Evolutionary conservation across 2,888 invertebrate species (phyloP).

Genomic region (Lomographa bimaculata): DNA sequence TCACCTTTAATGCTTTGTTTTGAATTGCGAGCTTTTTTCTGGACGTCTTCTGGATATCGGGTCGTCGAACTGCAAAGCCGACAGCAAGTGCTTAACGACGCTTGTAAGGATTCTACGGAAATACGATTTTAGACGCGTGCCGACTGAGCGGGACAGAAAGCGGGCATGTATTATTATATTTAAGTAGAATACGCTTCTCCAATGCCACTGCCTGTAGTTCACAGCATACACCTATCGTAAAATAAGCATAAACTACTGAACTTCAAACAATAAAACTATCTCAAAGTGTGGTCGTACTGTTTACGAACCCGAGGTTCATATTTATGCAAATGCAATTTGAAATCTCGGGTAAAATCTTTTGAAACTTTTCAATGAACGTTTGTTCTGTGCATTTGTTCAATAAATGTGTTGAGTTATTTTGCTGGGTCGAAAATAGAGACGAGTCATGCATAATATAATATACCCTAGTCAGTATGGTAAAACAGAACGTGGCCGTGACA

Average conservation of each 20-base stretch:
- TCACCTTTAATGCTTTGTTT: conserved; percentile 56
- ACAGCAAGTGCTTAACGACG: conserved; percentile 77
- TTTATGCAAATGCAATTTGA: conserved; percentile 46
- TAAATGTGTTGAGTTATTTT: conserved; percentile 61
- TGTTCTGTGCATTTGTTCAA: conserved; percentile 58
- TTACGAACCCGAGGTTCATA: conserved; percentile 47
- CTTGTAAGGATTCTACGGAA: conserved; percentile 83
- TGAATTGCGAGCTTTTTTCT: conserved; percentile 60
- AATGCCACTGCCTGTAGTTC: conserved; percentile 46
- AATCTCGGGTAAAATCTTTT: conserved; percentile 25
- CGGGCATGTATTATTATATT: conserved; percentile 44
- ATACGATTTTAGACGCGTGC: conserved; percentile 79
- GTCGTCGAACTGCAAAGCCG: conserved; percentile 80
- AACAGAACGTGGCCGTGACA: conserved; percentile 53
- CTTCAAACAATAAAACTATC: conserved; percentile 47
- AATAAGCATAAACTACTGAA: conserved; percentile 39
- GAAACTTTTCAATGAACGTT: conserved; percentile 38
- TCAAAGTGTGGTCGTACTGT: conserved; percentile 46
- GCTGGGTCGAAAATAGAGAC: conserved; percentile 64
- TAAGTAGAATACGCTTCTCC: conserved; percentile 38
- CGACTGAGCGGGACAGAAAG: conserved; percentile 54
- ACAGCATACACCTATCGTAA: conserved; percentile 25
- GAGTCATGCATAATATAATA: conserved; percentile 65
- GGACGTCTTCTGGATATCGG: conserved; percentile 62
- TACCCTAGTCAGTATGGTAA: conserved; percentile 63